phyloP scores from a whole-genome alignment of 2,113 vertebrate genomes.

The Mustelus asterias region DNA sequence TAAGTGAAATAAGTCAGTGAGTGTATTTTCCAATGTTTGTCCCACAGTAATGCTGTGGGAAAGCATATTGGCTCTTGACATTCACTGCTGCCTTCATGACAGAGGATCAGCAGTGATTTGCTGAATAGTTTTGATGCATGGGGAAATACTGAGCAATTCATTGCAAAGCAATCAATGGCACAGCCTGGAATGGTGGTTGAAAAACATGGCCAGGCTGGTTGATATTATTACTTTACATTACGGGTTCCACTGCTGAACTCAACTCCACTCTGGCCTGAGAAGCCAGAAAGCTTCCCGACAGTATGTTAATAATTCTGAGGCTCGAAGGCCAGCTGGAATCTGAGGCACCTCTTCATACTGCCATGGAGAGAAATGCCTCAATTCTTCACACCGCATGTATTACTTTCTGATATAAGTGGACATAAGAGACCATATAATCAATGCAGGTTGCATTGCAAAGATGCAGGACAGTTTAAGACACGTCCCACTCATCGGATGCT shows the following conservation, averaged over 20 bases:
- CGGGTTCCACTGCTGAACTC: not conserved
- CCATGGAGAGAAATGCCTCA: too few relatives aligned
- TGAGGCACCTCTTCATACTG: too few relatives aligned
- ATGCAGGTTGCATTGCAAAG: too few relatives aligned
- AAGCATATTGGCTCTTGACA: not conserved
- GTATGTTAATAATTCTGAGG: too few relatives aligned
- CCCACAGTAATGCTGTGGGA: not conserved
- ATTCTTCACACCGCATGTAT: too few relatives aligned
- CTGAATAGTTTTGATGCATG: not conserved
- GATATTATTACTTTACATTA: not conserved
- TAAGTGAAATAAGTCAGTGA: not conserved
- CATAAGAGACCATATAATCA: too few relatives aligned
- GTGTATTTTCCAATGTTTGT: not conserved
- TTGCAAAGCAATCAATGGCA: not conserved
- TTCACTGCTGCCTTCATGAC: not conserved
- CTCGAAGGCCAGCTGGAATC: too few relatives aligned
- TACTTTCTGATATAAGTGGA: too few relatives aligned
- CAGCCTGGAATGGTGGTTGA: not conserved
- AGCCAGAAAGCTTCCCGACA: too few relatives aligned
- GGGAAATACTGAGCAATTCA: not conserved
- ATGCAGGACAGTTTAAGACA: too few relatives aligned
- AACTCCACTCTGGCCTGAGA: too few relatives aligned
- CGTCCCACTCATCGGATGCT: too few relatives aligned
- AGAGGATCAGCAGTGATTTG: not conserved
- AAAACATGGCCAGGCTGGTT: not conserved